Conservation (phyloP, 2,797 vertebrate species). For the Anguilla anguilla region DNA sequence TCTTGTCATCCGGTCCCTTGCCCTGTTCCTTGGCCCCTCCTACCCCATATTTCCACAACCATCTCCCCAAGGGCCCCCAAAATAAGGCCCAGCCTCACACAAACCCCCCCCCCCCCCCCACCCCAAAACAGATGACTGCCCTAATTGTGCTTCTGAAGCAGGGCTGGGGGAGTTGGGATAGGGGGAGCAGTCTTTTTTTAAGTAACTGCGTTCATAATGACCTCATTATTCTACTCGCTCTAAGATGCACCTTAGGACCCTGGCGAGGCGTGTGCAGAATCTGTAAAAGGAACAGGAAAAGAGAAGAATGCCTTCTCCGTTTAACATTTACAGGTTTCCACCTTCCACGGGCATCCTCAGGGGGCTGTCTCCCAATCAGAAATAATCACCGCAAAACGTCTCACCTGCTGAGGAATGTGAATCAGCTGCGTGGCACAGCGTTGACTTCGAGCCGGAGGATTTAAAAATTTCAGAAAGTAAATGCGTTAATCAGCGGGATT, state of each 20-base stretch:
- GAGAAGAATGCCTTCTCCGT: neutral
- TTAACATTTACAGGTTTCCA: neutral
- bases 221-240: slow-evolving; percentile 29
- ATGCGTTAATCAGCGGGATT: neutral
- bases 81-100: slow-evolving; percentile 27
- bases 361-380: neutral
- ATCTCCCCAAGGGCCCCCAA: slow-evolving; percentile 19
- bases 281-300: neutral
- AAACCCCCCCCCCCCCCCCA: neutral
- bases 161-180: slow-evolving; percentile 29
- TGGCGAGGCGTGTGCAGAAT: neutral
- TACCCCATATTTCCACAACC: neutral
- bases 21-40: slow-evolving; percentile 7
- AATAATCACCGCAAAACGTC: neutral
- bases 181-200: slow-evolving; percentile 10
- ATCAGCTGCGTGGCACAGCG: neutral
- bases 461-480: neutral
- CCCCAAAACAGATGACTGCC: slow-evolving; percentile 39
- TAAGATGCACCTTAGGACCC: neutral
- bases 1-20: neutral
- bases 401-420: neutral
- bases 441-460: neutral
- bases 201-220: slow-evolving; percentile 26
- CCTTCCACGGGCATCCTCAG: too few species aligned
- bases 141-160: slow-evolving; percentile 50